Percentiles rank a stretch among this genome's conserved stretches.
Evolutionary conservation across 2,888 invertebrate species (phyloP).

Genomic region (Deladenus siricidicola): DNA sequence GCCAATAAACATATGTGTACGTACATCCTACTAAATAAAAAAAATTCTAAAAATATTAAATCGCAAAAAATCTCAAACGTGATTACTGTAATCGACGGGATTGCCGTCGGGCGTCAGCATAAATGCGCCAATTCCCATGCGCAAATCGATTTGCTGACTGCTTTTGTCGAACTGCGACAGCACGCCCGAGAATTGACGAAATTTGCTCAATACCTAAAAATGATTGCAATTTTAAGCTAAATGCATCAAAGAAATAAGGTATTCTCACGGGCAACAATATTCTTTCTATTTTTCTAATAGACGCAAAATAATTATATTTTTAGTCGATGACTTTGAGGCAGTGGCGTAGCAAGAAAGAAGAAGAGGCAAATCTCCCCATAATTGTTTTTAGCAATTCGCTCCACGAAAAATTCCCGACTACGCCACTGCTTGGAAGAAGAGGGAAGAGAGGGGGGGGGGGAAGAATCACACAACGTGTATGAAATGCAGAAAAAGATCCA

Average conservation of each 20-base stretch:
- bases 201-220: conserved; percentile 10
- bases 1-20: neutral
- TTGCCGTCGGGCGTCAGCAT: conserved; percentile 1
- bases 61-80: neutral
- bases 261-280: neutral
- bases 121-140: conserved; percentile 18
- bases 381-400: too few relatives aligned
- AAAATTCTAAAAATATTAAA: neutral
- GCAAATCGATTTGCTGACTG: conserved; percentile 4
- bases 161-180: neutral
- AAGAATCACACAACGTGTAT: too few relatives aligned
- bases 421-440: too few relatives aligned
- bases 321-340: neutral
- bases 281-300: too few relatives aligned
- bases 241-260: conserved; percentile 1
- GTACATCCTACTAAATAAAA: neutral
- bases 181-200: conserved; percentile 10
- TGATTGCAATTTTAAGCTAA: conserved; percentile 7
- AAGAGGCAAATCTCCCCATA: too few relatives aligned
- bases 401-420: too few relatives aligned
- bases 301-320: too few relatives aligned
- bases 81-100: neutral
- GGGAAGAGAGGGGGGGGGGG: too few relatives aligned
- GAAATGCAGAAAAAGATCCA: too few relatives aligned
- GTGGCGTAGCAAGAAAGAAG: too few relatives aligned